Conservation (phyloP, 2,888 invertebrate genomes). For the Bellardia bayeri region DNA sequence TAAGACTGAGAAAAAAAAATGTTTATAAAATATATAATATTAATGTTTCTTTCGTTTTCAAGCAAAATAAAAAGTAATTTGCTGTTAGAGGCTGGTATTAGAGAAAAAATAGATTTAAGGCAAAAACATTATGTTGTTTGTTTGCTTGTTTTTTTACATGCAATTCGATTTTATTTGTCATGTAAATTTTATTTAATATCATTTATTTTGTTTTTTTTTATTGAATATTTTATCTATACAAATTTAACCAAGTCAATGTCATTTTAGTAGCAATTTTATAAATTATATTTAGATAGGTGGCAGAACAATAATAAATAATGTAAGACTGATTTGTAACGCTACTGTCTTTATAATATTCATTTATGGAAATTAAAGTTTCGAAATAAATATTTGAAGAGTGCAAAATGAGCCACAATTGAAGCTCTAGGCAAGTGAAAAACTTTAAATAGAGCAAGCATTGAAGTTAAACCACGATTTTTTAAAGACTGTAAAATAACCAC, state of each 20-base stretch:
- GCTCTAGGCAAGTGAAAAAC: no score
- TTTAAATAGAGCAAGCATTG: no score
- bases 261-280: constrained; percentile 12
- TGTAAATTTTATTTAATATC: constrained; percentile 48
- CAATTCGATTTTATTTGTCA: constrained; percentile 51
- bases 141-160: neutral
- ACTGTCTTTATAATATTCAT: no score
- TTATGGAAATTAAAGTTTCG: no score
- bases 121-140: neutral
- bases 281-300: neutral
- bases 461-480: no score
- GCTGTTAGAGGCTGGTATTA: neutral
- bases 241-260: constrained; percentile 50
- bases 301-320: neutral
- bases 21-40: neutral
- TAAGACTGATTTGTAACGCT: no score
- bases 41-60: no score
- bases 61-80: neutral
- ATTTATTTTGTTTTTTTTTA: constrained; percentile 12
- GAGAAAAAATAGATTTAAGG: neutral
- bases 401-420: no score
- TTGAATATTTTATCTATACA: constrained; percentile 33
- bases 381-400: no score
- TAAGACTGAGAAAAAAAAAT: constrained; percentile 19
- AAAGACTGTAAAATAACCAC: no score